phyloP scores from a whole-genome alignment of 2,113 vertebrate genomes.

The Planiliza haematocheilus region DNA sequence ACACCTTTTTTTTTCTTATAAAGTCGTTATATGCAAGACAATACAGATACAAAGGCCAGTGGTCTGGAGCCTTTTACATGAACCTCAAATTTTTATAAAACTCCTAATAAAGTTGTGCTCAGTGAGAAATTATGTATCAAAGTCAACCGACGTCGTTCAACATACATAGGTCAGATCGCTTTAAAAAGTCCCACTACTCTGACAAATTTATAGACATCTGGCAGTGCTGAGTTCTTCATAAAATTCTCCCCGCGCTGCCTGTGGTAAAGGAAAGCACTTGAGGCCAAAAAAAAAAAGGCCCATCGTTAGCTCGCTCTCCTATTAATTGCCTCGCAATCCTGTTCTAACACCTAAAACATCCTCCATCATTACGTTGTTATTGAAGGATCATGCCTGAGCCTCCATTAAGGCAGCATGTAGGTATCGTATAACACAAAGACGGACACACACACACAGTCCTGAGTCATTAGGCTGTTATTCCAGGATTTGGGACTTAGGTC shows the following conservation, averaged over 20 bases:
- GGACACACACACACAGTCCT: conserved; percentile 36
- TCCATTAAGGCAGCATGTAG: conserved; percentile 59
- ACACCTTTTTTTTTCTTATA: conserved; percentile 21
- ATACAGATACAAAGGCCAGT: background rate
- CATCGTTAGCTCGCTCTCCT: conserved; percentile 54
- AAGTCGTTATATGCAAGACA: conserved; percentile 35
- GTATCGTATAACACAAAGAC: conserved; percentile 57
- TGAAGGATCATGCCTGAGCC: conserved; percentile 66
- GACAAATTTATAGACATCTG: conserved; percentile 80
- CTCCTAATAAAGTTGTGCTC: conserved; percentile 32
- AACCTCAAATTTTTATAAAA: conserved; percentile 54
- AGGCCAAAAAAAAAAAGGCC: conserved; percentile 61
- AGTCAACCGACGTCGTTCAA: conserved; percentile 24
- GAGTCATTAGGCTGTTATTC: conserved; percentile 71
- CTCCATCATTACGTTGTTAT: conserved; percentile 72
- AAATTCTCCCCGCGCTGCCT: conserved; percentile 55
- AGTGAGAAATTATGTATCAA: conserved; percentile 32
- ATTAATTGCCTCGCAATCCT: conserved; percentile 67
- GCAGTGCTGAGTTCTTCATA: conserved; percentile 74
- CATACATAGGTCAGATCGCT: conserved; percentile 20
- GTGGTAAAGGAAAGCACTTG: conserved; percentile 69
- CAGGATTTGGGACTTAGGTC: conserved; percentile 61
- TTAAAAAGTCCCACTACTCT: conserved; percentile 44
- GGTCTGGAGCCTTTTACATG: conserved; percentile 16
- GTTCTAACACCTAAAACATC: conserved; percentile 76